Conservation (phyloP, 1,140 invertebrate genomes). For the Caenorhabditis inopinata region DNA sequence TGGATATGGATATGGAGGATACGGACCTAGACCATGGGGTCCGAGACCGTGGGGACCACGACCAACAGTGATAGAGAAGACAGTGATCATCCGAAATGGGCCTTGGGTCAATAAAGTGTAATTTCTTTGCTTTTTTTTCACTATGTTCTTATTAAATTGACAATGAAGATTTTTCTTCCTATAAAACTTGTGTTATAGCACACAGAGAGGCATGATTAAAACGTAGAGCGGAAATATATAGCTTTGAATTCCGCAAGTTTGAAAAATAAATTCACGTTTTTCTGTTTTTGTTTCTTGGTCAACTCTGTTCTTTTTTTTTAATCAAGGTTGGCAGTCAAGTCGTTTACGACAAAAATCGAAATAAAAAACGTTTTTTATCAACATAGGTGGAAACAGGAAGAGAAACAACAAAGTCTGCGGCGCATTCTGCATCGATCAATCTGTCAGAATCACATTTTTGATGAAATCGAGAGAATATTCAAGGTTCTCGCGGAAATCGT, state of each 20-base stretch:
- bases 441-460: conserved; percentile 13
- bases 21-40: conserved; percentile 20
- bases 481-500: conserved; percentile 13
- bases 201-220: too few relatives aligned
- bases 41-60: conserved; percentile 8
- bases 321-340: neutral
- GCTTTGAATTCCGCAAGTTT: too few relatives aligned
- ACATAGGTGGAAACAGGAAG: neutral
- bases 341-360: neutral
- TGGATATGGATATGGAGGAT: conserved; percentile 17
- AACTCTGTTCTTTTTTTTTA: neutral
- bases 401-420: neutral
- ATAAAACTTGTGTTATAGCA: too few relatives aligned
- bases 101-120: neutral
- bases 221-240: too few relatives aligned
- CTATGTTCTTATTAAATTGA: neutral
- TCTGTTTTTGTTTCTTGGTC: conserved; percentile 6
- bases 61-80: conserved; percentile 21
- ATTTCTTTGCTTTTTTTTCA: neutral
- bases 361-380: neutral
- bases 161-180: conserved; percentile 19
- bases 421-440: neutral
- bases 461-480: conserved; percentile 31
- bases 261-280: neutral
- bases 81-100: neutral